phyloP scores from a whole-genome alignment of 1,140 invertebrate species.

The Patella vulgata region DNA sequence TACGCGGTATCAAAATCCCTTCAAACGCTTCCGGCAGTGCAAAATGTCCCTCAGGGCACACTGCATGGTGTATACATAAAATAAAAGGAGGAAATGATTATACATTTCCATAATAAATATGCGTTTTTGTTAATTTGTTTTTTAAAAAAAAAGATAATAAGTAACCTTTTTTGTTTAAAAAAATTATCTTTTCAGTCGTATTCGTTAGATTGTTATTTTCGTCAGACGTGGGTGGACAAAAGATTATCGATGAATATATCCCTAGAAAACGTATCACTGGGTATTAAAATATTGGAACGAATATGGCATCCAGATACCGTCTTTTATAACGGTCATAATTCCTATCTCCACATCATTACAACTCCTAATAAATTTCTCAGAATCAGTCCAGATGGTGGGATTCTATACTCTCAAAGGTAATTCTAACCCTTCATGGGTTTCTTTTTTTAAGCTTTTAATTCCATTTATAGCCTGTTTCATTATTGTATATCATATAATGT shows the following conservation, averaged over 20 bases:
- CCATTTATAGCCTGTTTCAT: too few species aligned
- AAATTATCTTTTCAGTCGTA: conserved; percentile 78
- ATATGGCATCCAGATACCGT: conserved; percentile 63
- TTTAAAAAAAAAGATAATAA: too few species aligned
- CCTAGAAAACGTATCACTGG: conserved; percentile 37
- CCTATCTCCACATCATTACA: conserved; percentile 65
- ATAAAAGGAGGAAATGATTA: too few species aligned
- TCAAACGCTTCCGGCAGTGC: too few species aligned
- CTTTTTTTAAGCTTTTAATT: not conserved
- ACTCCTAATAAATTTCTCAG: conserved; percentile 63
- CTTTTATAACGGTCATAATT: conserved; percentile 67
- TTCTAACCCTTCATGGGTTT: too few species aligned
- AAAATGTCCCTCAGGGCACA: too few species aligned
- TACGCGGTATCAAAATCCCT: too few species aligned
- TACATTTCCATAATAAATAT: too few species aligned
- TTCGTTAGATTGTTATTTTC: conserved; percentile 96
- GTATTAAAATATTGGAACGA: conserved; percentile 46
- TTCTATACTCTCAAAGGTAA: conserved; percentile 59
- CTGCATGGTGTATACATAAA: too few species aligned
- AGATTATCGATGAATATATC: conserved; percentile 59
- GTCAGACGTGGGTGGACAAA: conserved; percentile 73
- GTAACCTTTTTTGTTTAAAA: too few species aligned
- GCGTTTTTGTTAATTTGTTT: too few species aligned
- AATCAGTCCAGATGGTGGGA: conserved; percentile 53
- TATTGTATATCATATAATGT: not conserved